Percentiles rank a stretch among this genome's conserved stretches.
phyloP scores from a whole-genome alignment of 2,797 vertebrate species.

The Lerista edwardsae region DNA sequence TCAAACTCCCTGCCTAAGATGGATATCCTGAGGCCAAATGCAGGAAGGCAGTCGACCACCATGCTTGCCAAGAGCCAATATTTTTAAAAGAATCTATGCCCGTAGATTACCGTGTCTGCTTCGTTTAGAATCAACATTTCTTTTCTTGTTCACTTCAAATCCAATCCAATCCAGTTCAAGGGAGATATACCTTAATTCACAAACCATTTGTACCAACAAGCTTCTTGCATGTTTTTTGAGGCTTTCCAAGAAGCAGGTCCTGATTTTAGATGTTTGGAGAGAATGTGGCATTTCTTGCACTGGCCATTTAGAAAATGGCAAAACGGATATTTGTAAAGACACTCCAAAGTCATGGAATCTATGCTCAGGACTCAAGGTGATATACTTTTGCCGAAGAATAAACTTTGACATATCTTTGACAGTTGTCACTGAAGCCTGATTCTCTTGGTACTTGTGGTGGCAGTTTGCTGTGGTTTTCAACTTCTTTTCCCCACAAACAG shows the following conservation, averaged over 20 bases:
- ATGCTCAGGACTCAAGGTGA: neutral
- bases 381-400: slow-evolving; percentile 5
- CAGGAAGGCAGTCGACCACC: slow-evolving; percentile 63
- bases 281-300: slow-evolving; percentile 48
- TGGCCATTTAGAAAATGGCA: neutral
- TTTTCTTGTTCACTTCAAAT: slow-evolving; percentile 72
- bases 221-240: slow-evolving; percentile 35
- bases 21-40: slow-evolving; percentile 74
- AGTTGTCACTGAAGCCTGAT: neutral
- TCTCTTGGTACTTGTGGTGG: neutral
- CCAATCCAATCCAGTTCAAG: slow-evolving; percentile 62
- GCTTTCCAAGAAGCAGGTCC: slow-evolving; percentile 40
- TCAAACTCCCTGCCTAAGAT: slow-evolving; percentile 58
- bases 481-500: too few species aligned
- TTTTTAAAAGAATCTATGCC: slow-evolving; percentile 67
- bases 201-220: slow-evolving; percentile 52
- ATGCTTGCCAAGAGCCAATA: slow-evolving; percentile 66
- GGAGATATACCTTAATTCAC: slow-evolving; percentile 65
- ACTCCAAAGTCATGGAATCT: slow-evolving; percentile 32
- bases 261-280: slow-evolving; percentile 39
- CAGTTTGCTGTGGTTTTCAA: neutral
- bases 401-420: slow-evolving; percentile 27
- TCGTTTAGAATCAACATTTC: slow-evolving; percentile 77
- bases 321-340: slow-evolving; percentile 38
- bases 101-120: slow-evolving; percentile 73